These are phyloP conservation scores for Oligia latruncula DNA, from an alignment of 2,888 invertebrate genomes.

Conservation along the genomic window DNA sequence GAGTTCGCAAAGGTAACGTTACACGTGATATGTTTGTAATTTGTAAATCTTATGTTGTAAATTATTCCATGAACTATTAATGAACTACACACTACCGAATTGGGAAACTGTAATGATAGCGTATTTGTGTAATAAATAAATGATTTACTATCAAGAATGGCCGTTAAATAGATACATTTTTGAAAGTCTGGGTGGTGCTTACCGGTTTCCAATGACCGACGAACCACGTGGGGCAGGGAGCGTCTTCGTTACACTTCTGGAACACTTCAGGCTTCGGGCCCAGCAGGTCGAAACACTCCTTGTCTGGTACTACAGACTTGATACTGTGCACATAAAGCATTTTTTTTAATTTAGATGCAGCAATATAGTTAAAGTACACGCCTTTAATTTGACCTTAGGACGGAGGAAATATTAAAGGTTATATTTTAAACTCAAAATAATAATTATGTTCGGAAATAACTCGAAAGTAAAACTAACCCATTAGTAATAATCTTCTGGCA, in stretches of 20 bases:
- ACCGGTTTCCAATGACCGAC: constrained; percentile 97
- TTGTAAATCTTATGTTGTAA: too few species aligned
- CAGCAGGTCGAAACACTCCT: constrained; percentile 92
- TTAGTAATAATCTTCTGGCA: constrained; percentile 95
- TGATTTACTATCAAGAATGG: background rate
- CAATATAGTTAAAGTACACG: background rate
- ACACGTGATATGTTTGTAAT: too few species aligned
- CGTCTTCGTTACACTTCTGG: constrained; percentile 94
- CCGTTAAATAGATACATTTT: background rate
- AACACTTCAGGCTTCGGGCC: constrained; percentile 93
- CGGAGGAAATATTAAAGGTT: background rate
- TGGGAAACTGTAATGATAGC: too few species aligned
- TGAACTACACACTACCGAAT: too few species aligned
- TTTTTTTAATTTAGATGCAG: too few species aligned
- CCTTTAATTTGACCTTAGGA: background rate
- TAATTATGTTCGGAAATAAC: background rate
- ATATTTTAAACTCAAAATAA: background rate
- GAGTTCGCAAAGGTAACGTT: too few species aligned
- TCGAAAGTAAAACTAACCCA: constrained; percentile 84
- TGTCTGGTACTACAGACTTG: constrained; percentile 93
- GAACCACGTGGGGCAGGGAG: constrained; percentile 96
- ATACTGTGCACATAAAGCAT: constrained; percentile 77
- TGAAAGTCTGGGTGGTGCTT: constrained; percentile 73
- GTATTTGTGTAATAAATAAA: too few species aligned
- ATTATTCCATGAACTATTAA: too few species aligned